phyloP scores from a whole-genome alignment of 2,797 vertebrate species.

The Epinephelus awoara region DNA sequence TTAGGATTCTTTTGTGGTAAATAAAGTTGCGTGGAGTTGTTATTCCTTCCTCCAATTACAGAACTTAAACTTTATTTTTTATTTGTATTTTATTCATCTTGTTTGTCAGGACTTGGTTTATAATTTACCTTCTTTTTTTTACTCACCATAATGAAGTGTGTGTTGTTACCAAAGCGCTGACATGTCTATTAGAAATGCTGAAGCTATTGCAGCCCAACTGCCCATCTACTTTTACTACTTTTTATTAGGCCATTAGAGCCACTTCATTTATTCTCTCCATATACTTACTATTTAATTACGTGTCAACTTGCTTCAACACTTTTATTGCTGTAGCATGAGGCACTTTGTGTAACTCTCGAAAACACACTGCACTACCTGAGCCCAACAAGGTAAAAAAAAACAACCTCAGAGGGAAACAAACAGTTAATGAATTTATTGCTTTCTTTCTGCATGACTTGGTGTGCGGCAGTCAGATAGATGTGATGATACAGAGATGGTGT shows the following conservation, averaged over 20 bases:
- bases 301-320: constrained; percentile 64
- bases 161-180: constrained; percentile 50
- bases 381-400: not conserved
- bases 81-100: too few species aligned
- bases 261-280: constrained; percentile 68
- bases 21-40: not conserved
- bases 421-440: constrained; percentile 30
- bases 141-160: constrained; percentile 6
- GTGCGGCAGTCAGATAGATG: constrained; percentile 45
- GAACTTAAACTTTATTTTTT: too few species aligned
- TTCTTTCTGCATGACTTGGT: constrained; percentile 42
- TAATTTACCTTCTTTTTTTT: not conserved
- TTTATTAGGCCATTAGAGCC: constrained; percentile 72
- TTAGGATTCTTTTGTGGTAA: not conserved
- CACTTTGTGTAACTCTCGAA: constrained; percentile 35
- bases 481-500: constrained; percentile 34
- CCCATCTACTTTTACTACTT: constrained; percentile 69
- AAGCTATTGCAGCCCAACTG: constrained; percentile 54
- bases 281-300: constrained; percentile 71
- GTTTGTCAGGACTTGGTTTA: not conserved
- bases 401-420: constrained; percentile 10
- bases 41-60: not conserved
- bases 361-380: not conserved
- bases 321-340: constrained; percentile 52
- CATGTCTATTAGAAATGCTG: constrained; percentile 52